phyloP scores from a whole-genome alignment of 2,797 vertebrate species.

The Sebastolobus alascanus region DNA sequence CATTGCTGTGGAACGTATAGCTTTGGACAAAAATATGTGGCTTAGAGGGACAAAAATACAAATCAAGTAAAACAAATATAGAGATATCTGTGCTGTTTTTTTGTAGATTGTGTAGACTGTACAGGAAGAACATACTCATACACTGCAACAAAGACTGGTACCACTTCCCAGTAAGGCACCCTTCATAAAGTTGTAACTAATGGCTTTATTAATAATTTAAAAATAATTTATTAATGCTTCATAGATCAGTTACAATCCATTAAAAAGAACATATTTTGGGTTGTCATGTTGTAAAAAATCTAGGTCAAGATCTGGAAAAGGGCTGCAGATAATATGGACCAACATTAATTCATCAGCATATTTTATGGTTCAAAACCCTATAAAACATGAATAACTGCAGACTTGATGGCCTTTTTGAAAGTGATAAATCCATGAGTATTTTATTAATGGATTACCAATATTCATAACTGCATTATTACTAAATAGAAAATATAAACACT shows the following conservation, averaged over 20 bases:
- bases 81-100: neutral
- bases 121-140: neutral
- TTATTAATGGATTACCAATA: neutral
- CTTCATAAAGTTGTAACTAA: neutral
- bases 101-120: neutral
- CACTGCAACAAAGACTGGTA: neutral
- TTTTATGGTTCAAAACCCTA: neutral
- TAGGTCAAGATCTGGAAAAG: neutral
- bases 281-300: neutral
- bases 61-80: neutral
- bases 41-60: conserved; percentile 28
- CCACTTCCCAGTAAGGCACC: neutral
- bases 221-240: neutral
- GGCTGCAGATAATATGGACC: neutral
- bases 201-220: neutral
- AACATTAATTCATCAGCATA: neutral
- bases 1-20: conserved; percentile 7
- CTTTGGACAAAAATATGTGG: neutral
- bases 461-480: neutral
- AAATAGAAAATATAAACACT: neutral
- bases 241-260: neutral
- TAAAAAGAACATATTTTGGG: neutral
- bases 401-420: neutral
- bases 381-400: neutral
- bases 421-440: neutral